Evolutionary conservation across 1,140 invertebrate genomes (phyloP), one percentile per base, ranked within the genome.

Genomic region (Diabrotica virgifera): DNA sequence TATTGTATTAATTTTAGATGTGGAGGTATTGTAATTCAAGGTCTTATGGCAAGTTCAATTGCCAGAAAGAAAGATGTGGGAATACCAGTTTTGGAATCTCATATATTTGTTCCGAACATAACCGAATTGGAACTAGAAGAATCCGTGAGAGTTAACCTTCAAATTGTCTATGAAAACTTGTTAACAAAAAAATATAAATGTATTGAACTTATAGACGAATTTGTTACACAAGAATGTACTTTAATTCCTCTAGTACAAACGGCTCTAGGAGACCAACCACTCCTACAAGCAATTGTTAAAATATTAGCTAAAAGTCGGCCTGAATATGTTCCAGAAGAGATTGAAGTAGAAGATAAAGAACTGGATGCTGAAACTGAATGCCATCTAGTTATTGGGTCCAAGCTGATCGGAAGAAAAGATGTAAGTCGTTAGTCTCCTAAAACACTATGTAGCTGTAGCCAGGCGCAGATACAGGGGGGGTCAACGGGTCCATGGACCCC

Each of bases 1-100:
- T 4, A 1, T 24, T 24, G 4, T 2, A 24, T 24, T 24, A 2
- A 4, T 46, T 46, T 46, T 6, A 46, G 40, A n/a, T 86, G 89
- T 59, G 93, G 92, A 40, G 92, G 93, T 58, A 88, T 97, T 11
- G 91, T 94, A 80, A 86, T 96, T 36, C 84, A 86, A 63, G 94
- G 93, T 52, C 78, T 97, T 0, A 89, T 90, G 71, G 91, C 91
- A 0, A 92, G 86, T 69, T 66, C 89, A 5, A 94, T 96, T 54
- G 84, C 91, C 6, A 85, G 87, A 64, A 85, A 83, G 35, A 83
- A 86, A 66, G 82, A 83, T 8, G 78, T 84, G 5, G 85, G 84
- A 7, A 83, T 88, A 14, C 88, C 89, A 9, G 86, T 91, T 5
- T 72, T 91, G 7, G 90, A 92, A 74, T 85, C 85, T 72, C 93